Conservation (phyloP, 2,113 vertebrate species). For the Melanocharis versteri region DNA sequence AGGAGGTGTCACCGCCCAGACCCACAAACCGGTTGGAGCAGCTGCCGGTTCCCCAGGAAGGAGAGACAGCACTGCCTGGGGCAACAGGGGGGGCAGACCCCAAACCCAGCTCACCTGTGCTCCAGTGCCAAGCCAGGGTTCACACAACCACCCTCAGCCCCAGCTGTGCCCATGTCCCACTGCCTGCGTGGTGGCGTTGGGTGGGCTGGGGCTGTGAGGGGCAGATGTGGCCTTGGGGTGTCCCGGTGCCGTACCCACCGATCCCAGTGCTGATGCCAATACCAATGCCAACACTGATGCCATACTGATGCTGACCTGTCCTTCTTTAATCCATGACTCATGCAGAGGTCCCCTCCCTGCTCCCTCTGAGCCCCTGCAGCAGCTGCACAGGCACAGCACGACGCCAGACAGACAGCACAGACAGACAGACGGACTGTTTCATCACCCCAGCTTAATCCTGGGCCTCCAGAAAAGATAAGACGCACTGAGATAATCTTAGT, state of each 20-base stretch:
- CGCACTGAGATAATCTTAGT: neutral
- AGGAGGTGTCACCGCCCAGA: neutral
- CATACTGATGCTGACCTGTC: neutral
- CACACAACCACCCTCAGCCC: neutral
- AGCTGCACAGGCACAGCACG: rapidly evolving
- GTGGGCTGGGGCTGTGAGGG: neutral
- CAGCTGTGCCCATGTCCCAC: rapidly evolving
- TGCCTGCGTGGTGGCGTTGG: neutral
- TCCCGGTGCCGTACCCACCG: rapidly evolving
- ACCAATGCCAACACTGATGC: no score
- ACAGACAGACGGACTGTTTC: neutral
- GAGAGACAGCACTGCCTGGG: neutral
- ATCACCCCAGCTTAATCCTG: neutral
- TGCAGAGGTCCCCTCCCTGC: neutral
- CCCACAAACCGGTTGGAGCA: slow-evolving; percentile 22
- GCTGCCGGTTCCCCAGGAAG: neutral
- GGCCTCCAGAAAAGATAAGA: neutral
- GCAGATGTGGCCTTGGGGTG: neutral
- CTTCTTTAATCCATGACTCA: neutral
- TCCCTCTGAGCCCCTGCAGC: neutral
- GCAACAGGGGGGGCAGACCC: neutral
- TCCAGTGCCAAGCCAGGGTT: neutral
- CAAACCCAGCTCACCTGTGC: neutral
- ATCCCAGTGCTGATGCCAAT: neutral
- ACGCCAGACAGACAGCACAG: neutral